These are phyloP conservation scores for Tautogolabrus adspersus DNA, from an alignment of 2,113 vertebrate species.

Conservation along the genomic window DNA sequence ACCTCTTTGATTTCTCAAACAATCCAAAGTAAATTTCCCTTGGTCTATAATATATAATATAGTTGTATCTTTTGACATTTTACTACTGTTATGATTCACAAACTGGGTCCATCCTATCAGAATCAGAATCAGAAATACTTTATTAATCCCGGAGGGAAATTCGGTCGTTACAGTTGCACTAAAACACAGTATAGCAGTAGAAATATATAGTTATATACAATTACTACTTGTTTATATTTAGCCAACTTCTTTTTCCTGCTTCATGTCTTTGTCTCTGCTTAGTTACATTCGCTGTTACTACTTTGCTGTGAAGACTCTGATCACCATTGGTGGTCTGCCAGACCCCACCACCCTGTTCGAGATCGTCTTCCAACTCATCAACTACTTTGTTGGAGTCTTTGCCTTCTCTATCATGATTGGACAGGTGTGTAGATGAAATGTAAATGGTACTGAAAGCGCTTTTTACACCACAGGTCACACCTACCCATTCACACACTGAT, in stretches of 20 bases:
- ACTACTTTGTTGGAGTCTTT: conserved; percentile 97
- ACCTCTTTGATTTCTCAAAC: no score
- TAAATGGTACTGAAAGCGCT: not conserved
- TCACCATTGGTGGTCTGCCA: conserved; percentile 95
- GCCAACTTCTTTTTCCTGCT: not conserved
- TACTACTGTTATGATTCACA: not conserved
- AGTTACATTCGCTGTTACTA: conserved; percentile 99
- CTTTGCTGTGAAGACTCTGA: conserved; percentile 97
- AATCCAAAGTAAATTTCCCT: no score
- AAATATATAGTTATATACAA: no score
- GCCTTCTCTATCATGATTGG: conserved; percentile 99
- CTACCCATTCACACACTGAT: no score
- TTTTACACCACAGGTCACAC: no score
- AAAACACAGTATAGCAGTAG: no score
- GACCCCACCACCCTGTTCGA: conserved; percentile 92
- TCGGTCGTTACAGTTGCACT: no score
- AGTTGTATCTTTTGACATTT: not conserved
- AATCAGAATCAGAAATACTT: no score
- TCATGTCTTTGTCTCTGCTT: conserved; percentile 8
- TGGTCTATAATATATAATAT: no score
- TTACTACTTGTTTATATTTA: not conserved
- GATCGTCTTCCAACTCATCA: conserved; percentile 94
- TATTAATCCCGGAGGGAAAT: no score
- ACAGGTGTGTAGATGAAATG: conserved; percentile 84
- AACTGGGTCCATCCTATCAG: not conserved